Evolutionary conservation across 2,888 invertebrate species (phyloP).

Genomic region (Oxycera nigricornis): DNA sequence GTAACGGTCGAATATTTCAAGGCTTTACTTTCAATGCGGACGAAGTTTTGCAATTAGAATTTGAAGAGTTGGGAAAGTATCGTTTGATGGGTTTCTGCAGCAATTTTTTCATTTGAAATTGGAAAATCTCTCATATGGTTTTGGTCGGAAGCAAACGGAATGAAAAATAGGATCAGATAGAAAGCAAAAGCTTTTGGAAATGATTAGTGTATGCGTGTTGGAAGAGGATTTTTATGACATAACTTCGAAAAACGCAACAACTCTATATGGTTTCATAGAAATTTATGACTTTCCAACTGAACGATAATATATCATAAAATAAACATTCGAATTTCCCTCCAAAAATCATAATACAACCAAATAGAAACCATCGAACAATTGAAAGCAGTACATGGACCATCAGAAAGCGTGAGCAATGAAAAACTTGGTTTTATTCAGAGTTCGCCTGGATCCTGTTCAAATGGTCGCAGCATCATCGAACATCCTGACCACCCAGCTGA

Average conservation of each 20-base stretch:
- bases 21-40: background rate
- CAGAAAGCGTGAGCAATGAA: background rate
- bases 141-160: no score
- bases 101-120: no score
- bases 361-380: no score
- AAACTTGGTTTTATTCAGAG: background rate
- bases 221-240: no score
- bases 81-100: no score
- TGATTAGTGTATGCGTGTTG: background rate
- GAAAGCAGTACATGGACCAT: no score
- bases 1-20: conserved; percentile 16
- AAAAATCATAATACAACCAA: no score
- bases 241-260: background rate
- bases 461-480: background rate
- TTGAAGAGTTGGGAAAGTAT: background rate
- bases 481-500: background rate
- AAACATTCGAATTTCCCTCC: no score
- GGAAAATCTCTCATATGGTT: no score
- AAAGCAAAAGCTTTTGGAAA: background rate
- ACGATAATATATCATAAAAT: no score
- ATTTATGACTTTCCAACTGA: no score
- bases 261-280: no score
- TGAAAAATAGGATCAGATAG: background rate
- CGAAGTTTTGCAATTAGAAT: conserved; percentile 19
- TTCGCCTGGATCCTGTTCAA: background rate